phyloP scores from a whole-genome alignment of 2,797 vertebrate species.

The Cheirogaleus major region DNA sequence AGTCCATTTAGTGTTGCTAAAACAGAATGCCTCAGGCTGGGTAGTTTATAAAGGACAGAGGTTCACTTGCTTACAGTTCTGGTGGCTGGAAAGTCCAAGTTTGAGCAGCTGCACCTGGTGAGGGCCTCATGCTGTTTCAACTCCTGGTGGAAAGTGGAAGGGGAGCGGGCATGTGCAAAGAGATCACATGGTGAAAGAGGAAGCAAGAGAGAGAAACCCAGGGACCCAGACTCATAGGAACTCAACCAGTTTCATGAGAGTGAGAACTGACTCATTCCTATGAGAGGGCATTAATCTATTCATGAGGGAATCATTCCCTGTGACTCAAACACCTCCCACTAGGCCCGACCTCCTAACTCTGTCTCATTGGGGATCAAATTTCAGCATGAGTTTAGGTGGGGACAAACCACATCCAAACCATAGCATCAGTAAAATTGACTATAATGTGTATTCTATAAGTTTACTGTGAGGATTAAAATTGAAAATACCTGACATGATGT shows the following conservation, averaged over 20 bases:
- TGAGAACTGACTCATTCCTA: not conserved
- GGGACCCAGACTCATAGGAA: not conserved
- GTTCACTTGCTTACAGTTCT: not conserved
- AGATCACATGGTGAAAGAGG: not conserved
- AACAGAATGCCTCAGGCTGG: not conserved
- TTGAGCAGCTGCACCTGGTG: not conserved
- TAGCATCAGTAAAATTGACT: not conserved
- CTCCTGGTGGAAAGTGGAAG: not conserved
- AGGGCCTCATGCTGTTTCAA: not conserved
- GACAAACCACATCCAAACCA: not conserved
- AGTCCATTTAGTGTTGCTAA: not conserved
- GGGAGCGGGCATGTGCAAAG: not conserved
- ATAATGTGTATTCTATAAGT: not conserved
- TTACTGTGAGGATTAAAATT: not conserved
- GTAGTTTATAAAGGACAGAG: not conserved
- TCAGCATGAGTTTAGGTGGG: not conserved
- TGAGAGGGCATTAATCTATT: not conserved
- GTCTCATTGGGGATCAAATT: not conserved
- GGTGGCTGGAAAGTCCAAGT: not conserved
- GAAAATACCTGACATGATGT: not conserved
- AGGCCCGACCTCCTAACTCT: not conserved
- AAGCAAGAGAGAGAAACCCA: not conserved
- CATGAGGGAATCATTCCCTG: not conserved
- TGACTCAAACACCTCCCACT: not conserved
- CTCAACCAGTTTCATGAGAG: not conserved